Evolutionary conservation across 2,113 vertebrate species (phyloP).

Genomic region (Centrocercus urophasianus): DNA sequence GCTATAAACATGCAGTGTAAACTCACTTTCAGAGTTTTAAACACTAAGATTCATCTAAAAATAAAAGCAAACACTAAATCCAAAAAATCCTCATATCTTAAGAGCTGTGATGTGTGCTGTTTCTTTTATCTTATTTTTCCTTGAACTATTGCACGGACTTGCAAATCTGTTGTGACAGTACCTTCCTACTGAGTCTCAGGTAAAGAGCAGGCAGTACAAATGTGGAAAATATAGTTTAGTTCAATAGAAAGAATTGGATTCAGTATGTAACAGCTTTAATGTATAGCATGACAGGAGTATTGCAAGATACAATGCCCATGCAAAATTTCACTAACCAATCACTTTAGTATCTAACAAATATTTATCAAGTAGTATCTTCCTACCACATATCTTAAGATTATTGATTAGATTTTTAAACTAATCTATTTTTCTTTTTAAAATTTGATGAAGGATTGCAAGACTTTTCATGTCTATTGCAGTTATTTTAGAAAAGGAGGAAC

Average conservation of each 20-base stretch:
- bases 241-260: background rate
- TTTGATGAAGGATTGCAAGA: background rate
- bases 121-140: constrained; percentile 4
- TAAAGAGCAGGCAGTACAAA: background rate
- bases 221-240: background rate
- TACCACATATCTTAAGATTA: background rate
- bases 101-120: background rate
- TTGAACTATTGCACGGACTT: background rate
- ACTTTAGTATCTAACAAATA: background rate
- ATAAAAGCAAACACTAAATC: background rate
- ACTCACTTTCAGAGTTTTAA: background rate
- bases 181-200: background rate
- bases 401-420: background rate
- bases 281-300: background rate
- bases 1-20: background rate
- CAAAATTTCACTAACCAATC: background rate
- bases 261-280: background rate
- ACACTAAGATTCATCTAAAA: background rate
- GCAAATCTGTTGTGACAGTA: background rate
- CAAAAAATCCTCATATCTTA: background rate
- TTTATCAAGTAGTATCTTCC: background rate
- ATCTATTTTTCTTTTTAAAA: background rate
- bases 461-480: background rate
- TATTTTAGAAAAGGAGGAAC: background rate
- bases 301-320: accelerated